Base-by-base conservation (phyloP, 2,797 vertebrate species). In the Denticeps clupeoides region DNA sequence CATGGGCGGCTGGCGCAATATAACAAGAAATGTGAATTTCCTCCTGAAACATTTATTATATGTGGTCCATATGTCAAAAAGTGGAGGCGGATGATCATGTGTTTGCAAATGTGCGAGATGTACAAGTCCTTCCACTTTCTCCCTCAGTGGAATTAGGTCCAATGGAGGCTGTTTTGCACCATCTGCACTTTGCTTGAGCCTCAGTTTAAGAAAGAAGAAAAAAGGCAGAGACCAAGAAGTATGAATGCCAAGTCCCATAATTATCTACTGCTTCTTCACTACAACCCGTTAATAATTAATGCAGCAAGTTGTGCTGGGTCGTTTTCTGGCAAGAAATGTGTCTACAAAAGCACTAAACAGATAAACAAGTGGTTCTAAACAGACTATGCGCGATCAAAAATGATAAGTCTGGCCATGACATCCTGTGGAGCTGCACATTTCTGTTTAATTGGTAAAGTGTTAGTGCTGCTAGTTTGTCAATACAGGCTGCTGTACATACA, bases 161-260 rank as follows among this genome's bases (percentile, higher is more conserved):
- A 28, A 41, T 38, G 18, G 19, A 31, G 35, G 24, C 19, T 41
- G 25, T 38, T 41, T 26, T 25, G 10, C 41, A 41, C 51, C 47
- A 28, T 51, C 51, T 43, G 51, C 43, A 29, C 19, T 44, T 29
- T 25, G 9, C 31, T 12, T 15, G 38, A 37, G 26, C 26, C 29
- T 50, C 9, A 40, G 26, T 26, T 4, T 24, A 12, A 35, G 49
- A 49, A 45, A 2, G 18, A 25, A 19, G 32, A 31, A 32, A 42
- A 28, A 4, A 11, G 15, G 18, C 37, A 13, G 18, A 31, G 23
- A 55, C 25, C 32, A 11, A 49, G 26, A 38, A 28, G 13, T 23
- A 23, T 42, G 12, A 31, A 28, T 32, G 13, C 41, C 45, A 56
- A 44, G 31, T 55, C 40, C 38, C 35, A 47, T 50, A 45, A 54